Evolutionary conservation across 2,797 vertebrate species (phyloP), one percentile per base, ranked within the genome.

Genomic region (Pelodytes ibericus): DNA sequence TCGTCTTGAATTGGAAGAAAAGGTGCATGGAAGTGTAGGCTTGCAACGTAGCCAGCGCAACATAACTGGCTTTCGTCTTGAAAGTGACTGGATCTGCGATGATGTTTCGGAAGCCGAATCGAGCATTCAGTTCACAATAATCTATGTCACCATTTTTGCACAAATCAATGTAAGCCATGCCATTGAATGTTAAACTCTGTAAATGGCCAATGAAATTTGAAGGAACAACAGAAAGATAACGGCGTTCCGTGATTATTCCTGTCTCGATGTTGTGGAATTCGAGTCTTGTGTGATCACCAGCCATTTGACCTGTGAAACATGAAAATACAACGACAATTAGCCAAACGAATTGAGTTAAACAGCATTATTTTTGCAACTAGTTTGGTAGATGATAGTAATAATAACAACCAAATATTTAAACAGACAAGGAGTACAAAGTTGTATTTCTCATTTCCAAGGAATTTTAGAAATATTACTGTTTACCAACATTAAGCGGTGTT

Each of bases 1-100:
- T 99, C 58, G 97, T 99, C 90, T 99, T 99, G 89, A 99, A 98
- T 91, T 99, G 97, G 91, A 99, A 99, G 91, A 99, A 99, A 84
- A 99, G 95, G 91, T 99, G 95, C 97, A 99, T 99, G 90, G 96
- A 96, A 82, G 96, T 97, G 84, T 99, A 99, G 63, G 97, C 97
- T 89, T 98, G 96, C 80, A 99, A 88, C 0, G 97, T 96, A 76
- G 94, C 92, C 86, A 99, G 90, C 9, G 96, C 94, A 86, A 98
- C 90, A 66, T 96, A 99, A 87, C 96, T 99, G 59, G 96, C 94
- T 90, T 98, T 96, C 1, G 96, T 97, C 92, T 97, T 98, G 91
- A 99, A 99, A 80, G 96, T 99, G 87, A 99, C 91, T 0, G 97
- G 97, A 85, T 99, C 96, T 7, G 97, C 96, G 75, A 99, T 96